Conservation (phyloP, 2,797 vertebrate genomes). For the Vireo griseus region DNA sequence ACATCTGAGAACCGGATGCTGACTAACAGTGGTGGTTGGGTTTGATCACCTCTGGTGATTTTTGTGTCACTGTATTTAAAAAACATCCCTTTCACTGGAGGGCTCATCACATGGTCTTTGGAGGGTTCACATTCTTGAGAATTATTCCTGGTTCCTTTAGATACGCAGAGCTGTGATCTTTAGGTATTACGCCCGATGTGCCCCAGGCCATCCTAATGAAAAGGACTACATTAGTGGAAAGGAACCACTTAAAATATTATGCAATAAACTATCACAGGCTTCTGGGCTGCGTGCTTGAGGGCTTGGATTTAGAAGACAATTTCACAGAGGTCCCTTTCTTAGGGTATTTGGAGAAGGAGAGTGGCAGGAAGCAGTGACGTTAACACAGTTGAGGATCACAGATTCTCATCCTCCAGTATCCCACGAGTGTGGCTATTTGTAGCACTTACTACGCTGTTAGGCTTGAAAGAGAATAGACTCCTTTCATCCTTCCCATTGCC, state of each 20-base stretch:
- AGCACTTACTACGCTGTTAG: rapidly evolving
- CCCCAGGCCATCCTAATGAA: conserved; percentile 12
- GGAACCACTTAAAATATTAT: not conserved
- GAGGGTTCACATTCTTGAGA: not conserved
- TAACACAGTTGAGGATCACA: not conserved
- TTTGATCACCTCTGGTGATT: not conserved
- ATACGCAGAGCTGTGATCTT: not conserved
- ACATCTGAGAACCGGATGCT: not conserved
- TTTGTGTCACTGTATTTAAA: not conserved
- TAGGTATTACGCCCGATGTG: not conserved
- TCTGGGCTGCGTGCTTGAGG: not conserved
- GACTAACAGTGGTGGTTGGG: not conserved
- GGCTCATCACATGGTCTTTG: not conserved
- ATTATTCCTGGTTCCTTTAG: conserved; percentile 4
- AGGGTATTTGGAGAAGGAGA: not conserved
- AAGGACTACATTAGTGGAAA: not conserved
- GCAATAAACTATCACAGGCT: not conserved
- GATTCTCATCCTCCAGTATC: not conserved
- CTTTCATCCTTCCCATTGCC: not conserved
- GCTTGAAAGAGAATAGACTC: not conserved
- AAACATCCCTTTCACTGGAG: not conserved
- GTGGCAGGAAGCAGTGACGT: conserved; percentile 5
- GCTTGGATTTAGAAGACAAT: not conserved
- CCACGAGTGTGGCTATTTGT: not conserved
- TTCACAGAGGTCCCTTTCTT: not conserved